phyloP scores from a whole-genome alignment of 2,797 vertebrate genomes.

The Amblyraja radiata region DNA sequence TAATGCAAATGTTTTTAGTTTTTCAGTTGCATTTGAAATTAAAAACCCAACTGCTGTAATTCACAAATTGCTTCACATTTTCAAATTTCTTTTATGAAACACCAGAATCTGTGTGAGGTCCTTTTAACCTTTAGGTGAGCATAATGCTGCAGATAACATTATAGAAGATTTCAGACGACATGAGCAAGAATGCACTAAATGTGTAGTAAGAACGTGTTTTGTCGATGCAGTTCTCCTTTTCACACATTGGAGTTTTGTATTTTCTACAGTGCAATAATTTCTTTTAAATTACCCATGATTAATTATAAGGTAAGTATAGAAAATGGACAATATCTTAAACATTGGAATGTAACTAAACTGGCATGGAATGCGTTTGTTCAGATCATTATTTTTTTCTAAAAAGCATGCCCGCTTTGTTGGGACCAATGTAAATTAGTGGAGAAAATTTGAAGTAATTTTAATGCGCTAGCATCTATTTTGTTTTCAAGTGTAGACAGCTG shows the following conservation, averaged over 20 bases:
- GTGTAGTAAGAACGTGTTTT: not conserved
- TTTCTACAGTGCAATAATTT: not conserved
- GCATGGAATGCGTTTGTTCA: not conserved
- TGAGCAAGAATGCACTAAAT: not conserved
- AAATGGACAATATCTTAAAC: not conserved
- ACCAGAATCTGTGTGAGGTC: not conserved
- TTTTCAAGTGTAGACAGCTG: not conserved
- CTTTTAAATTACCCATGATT: not conserved
- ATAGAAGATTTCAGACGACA: not conserved
- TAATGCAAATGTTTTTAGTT: conserved; percentile 22
- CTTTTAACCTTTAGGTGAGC: conserved; percentile 2
- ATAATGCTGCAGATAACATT: not conserved
- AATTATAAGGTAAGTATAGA: not conserved
- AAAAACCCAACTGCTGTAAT: not conserved
- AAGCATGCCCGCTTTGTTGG: not conserved
- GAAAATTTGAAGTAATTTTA: not conserved
- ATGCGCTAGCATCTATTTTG: not conserved
- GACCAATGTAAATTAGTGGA: conserved; percentile 18
- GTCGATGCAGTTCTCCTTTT: not conserved
- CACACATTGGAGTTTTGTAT: not conserved
- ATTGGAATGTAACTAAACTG: not conserved
- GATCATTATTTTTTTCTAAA: not conserved
- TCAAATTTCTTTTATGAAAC: conserved; percentile 21
- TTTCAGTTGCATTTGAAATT: conserved; percentile 14
- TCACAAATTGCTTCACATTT: conserved; percentile 12